Evolutionary conservation across 2,888 invertebrate genomes (phyloP).

Genomic region (Norana najaformis): DNA sequence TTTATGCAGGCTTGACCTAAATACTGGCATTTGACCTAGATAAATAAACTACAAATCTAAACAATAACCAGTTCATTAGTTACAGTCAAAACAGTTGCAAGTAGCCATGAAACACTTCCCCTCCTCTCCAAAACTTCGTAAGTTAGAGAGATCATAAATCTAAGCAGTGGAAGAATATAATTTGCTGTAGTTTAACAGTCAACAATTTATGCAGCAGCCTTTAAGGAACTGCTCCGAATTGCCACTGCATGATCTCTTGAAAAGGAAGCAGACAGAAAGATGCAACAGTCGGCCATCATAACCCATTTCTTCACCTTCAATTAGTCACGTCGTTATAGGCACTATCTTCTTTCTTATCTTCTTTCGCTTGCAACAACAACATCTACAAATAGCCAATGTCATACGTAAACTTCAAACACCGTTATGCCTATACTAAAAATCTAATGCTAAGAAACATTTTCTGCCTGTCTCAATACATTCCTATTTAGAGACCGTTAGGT

Average conservation of each 20-base stretch:
- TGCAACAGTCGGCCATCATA: not conserved
- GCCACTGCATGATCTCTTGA: not conserved
- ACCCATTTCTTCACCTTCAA: not conserved
- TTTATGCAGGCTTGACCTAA: too few species aligned
- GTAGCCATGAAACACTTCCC: not conserved
- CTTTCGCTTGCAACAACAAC: not conserved
- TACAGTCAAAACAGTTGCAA: not conserved
- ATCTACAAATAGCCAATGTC: not conserved
- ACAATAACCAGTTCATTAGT: too few species aligned
- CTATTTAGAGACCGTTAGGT: too few species aligned
- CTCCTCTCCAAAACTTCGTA: not conserved
- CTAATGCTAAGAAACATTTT: not conserved
- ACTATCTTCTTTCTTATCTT: not conserved
- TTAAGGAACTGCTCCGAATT: not conserved
- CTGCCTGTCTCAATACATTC: too few species aligned
- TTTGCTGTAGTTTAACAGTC: not conserved
- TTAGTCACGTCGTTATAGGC: not conserved
- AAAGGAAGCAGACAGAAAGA: not conserved
- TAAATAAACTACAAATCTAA: not conserved
- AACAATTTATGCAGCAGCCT: not conserved
- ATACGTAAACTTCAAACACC: not conserved
- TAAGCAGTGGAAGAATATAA: not conserved
- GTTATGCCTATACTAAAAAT: not conserved
- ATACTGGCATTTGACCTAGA: too few species aligned
- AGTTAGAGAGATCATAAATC: not conserved